Conservation (phyloP, 2,113 vertebrate genomes). For the Corythaixoides concolor region DNA sequence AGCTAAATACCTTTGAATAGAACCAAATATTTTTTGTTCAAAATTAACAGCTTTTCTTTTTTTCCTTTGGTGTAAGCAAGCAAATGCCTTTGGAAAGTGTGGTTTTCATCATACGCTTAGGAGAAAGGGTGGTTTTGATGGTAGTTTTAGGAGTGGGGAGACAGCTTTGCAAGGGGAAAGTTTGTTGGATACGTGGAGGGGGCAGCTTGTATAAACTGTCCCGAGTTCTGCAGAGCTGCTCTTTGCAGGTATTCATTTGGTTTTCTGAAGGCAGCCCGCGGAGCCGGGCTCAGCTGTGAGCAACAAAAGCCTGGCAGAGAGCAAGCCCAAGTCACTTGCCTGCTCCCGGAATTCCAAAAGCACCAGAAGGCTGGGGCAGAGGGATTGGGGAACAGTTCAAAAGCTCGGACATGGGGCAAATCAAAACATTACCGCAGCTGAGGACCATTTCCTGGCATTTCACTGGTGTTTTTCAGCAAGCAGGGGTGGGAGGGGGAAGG, state of each 20-base stretch:
- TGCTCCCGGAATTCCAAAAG: not conserved
- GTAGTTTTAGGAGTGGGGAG: not conserved
- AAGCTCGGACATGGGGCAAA: not conserved
- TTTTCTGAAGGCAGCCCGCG: not conserved
- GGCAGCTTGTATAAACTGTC: not conserved
- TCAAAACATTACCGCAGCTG: constrained; percentile 18
- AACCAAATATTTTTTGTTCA: not conserved
- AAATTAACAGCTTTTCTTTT: not conserved
- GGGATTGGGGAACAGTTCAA: not conserved
- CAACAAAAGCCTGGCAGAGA: not conserved
- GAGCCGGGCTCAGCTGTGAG: not conserved
- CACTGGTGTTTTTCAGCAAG: not conserved
- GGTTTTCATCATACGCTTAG: not conserved
- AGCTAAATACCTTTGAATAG: not conserved
- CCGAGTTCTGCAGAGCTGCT: not conserved
- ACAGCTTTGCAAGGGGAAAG: not conserved
- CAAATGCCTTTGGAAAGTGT: not conserved
- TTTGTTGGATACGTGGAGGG: not conserved
- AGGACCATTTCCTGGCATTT: constrained; percentile 57
- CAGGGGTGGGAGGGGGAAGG: not conserved
- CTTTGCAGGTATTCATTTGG: not conserved
- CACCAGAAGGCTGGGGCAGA: not conserved
- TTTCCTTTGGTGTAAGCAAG: not conserved
- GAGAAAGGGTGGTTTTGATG: not conserved
- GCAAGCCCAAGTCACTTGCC: not conserved